Conservation (phyloP, 2,888 invertebrate genomes). For the Morpho deidamia region DNA sequence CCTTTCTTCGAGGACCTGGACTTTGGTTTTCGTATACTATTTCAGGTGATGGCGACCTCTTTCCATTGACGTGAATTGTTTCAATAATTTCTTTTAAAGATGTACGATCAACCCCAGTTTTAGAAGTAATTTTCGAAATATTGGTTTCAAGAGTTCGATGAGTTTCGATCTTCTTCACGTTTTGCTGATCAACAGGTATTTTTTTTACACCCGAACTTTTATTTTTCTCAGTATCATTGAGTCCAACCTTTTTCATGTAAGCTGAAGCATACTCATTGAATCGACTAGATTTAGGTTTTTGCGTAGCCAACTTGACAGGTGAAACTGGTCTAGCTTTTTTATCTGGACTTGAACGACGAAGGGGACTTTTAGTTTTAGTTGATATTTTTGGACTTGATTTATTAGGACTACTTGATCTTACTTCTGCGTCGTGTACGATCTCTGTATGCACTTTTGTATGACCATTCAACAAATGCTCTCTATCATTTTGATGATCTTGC, state of each 20-base stretch:
- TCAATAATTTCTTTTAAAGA: slow-evolving; percentile 56
- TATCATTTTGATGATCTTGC: slow-evolving; percentile 18
- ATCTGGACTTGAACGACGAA: slow-evolving; percentile 58
- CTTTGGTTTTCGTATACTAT: slow-evolving; percentile 31
- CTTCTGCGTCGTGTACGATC: slow-evolving; percentile 31
- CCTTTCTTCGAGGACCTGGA: slow-evolving; percentile 17
- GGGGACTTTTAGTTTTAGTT: slow-evolving; percentile 43
- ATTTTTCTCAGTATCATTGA: slow-evolving; percentile 51
- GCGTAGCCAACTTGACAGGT: slow-evolving; percentile 46
- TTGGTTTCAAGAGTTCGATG: slow-evolving; percentile 35
- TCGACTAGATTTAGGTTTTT: slow-evolving; percentile 57
- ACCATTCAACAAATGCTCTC: slow-evolving; percentile 40
- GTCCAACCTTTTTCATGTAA: slow-evolving; percentile 69
- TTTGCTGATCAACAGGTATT: slow-evolving; percentile 20
- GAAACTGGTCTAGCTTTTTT: slow-evolving; percentile 55
- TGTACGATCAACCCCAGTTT: slow-evolving; percentile 44
- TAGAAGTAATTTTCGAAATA: slow-evolving; percentile 35
- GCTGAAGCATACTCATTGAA: slow-evolving; percentile 70
- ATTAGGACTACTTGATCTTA: slow-evolving; percentile 49
- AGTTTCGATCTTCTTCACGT: slow-evolving; percentile 26
- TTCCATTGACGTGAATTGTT: slow-evolving; percentile 46
- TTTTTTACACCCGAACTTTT: slow-evolving; percentile 33
- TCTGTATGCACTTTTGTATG: slow-evolving; percentile 42
- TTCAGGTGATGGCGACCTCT: slow-evolving; percentile 53
- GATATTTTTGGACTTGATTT: slow-evolving; percentile 40